A percentile compares a stretch with the other conserved stretches of the same genome.
Evolutionary conservation across 2,888 invertebrate genomes (phyloP).

Genomic region (Ceraclea dissimilis): DNA sequence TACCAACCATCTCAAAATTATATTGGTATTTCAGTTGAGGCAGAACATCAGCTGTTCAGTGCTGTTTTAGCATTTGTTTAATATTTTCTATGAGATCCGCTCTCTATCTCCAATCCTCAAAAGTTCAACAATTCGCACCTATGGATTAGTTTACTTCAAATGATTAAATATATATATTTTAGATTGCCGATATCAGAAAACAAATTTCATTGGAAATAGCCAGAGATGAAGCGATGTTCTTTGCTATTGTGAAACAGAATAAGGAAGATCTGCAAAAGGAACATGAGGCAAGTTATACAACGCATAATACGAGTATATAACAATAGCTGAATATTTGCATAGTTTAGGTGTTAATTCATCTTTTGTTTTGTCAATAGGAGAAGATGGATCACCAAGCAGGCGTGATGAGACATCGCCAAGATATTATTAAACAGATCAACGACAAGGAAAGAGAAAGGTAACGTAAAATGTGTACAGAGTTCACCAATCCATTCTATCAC

Average conservation of each 20-base stretch:
- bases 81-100: too few species aligned
- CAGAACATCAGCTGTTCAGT: too few species aligned
- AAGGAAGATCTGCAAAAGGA: constrained; percentile 46
- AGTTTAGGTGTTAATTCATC: background rate
- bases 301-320: background rate
- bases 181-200: constrained; percentile 52
- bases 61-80: too few species aligned
- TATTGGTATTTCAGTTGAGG: too few species aligned
- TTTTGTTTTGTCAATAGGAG: background rate
- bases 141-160: too few species aligned
- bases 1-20: too few species aligned
- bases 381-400: constrained; percentile 46
- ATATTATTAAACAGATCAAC: constrained; percentile 61
- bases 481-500: too few species aligned
- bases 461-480: background rate
- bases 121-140: too few species aligned
- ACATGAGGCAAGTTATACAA: constrained; percentile 35
- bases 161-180: too few species aligned
- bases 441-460: constrained; percentile 58
- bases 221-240: constrained; percentile 55
- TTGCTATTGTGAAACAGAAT: constrained; percentile 49
- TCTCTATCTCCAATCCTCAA: too few species aligned
- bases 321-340: background rate
- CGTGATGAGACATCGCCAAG: constrained; percentile 50
- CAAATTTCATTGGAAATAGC: constrained; percentile 60